Evolutionary conservation across 2,888 invertebrate genomes (phyloP), one percentile per base, ranked within the genome.

Genomic region (Diarsia dahlii): DNA sequence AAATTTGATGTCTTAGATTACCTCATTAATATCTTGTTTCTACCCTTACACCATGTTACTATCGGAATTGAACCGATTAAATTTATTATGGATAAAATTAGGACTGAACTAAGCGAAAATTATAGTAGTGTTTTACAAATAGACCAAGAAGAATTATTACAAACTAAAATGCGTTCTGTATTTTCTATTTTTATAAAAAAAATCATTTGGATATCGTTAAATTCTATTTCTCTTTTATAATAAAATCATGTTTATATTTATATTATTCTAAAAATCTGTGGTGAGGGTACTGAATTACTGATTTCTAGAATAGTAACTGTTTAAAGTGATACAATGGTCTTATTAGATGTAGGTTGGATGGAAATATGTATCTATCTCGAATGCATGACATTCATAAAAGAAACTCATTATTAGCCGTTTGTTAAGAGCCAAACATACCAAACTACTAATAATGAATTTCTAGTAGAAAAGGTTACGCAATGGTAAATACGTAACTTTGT

Each of bases 141-240:
- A 83, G 62, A 82, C 60, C 67, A 65, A 78, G 60, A 74, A 69
- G 52, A 63, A 82, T 78, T 48, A 66, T 80, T 58, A 71, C 68
- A 71, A 65, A 73, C 64, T 60, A 70, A 58, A 69, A 67, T 84
- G 74, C 74, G 64, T 84, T 84, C 76, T 66, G 72, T 86, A 76
- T 74, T 84, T 84, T 86, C 82, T 78, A 83, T 82, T 83, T 85
- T 84, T 84, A 79, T 84, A 84, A 73, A 70, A 84, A 70, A 72
- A 73, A 76, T 78, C 12, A 67, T 84, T 80, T 84, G 80, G 62
- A 74, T 63, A 46, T 84, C 20, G 54, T 84, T 71, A 86, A 83
- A 83, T 72, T 74, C 54, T 80, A 80, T 76, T 84, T 71, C 76
- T 72, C 71, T 84, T 86, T 78, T 81, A 72, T 48, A 56, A 63